A percentile compares a stretch with the other conserved stretches of the same genome.
phyloP scores from a whole-genome alignment of 2,113 vertebrate species.

The Electrona antarctica region DNA sequence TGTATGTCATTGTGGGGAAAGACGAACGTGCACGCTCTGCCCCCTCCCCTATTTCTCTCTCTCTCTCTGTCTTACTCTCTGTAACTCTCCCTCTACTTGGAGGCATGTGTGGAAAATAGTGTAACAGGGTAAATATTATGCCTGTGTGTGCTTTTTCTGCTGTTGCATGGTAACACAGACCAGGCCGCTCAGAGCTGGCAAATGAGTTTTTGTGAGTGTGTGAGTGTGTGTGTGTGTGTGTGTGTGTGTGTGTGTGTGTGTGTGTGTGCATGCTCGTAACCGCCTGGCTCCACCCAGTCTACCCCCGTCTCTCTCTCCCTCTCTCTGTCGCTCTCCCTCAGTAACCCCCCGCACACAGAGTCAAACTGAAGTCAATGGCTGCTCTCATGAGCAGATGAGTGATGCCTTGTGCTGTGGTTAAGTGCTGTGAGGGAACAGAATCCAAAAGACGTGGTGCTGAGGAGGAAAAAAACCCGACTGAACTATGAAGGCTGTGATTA shows the following conservation, averaged over 20 bases:
- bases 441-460: not conserved
- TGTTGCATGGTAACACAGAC: conserved; percentile 78
- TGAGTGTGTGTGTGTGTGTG: no score
- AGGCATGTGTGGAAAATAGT: conserved; percentile 75
- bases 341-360: conserved; percentile 16
- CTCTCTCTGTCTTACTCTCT: conserved; percentile 22
- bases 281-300: conserved; percentile 63
- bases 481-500: no score
- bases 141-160: conserved; percentile 69
- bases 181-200: conserved; percentile 67
- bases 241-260: no score
- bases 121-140: conserved; percentile 81
- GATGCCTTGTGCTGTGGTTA: conserved; percentile 67
- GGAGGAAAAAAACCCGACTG: not conserved
- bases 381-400: conserved; percentile 75
- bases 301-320: conserved; percentile 20
- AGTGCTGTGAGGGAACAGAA: conserved; percentile 14
- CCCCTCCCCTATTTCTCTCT: not conserved
- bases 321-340: conserved; percentile 11
- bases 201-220: conserved; percentile 35
- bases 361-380: conserved; percentile 70
- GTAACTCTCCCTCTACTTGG: conserved; percentile 49
- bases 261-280: conserved; percentile 6
- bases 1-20: conserved; percentile 6
- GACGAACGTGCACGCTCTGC: not conserved